A percentile compares a stretch with the other conserved stretches of the same genome.
phyloP scores from a whole-genome alignment of 2,888 invertebrate species.

The Meloe dianella region DNA sequence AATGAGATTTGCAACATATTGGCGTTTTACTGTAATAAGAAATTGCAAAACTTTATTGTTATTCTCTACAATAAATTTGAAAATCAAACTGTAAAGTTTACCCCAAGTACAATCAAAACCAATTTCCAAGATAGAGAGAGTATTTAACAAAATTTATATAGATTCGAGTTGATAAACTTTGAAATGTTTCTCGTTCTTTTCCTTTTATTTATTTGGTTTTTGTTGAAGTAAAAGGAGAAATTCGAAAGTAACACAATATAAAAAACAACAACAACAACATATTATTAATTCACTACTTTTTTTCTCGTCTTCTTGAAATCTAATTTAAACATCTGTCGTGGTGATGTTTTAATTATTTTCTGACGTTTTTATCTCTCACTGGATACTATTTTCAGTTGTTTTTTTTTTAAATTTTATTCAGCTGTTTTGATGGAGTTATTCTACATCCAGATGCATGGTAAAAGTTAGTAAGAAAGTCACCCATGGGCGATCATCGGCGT shows the following conservation, averaged over 20 bases:
- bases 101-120: not conserved
- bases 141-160: no score
- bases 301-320: not conserved
- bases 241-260: not conserved
- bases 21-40: no score
- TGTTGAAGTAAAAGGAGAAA: not conserved
- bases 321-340: slow-evolving; percentile 1
- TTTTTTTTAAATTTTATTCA: not conserved
- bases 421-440: not conserved
- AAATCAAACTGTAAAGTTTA: not conserved
- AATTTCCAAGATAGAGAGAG: not conserved
- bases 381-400: not conserved
- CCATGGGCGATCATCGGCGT: no score
- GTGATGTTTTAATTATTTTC: not conserved
- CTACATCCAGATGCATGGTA: no score
- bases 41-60: no score
- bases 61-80: not conserved
- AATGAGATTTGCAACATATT: no score
- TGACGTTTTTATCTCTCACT: not conserved
- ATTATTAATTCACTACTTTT: not conserved
- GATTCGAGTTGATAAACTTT: not conserved
- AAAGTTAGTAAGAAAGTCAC: no score
- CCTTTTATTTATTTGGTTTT: no score
- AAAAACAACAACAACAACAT: no score
- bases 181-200: not conserved